phyloP scores from a whole-genome alignment of 2,888 invertebrate species.

The Ecliptopera silaceata region DNA sequence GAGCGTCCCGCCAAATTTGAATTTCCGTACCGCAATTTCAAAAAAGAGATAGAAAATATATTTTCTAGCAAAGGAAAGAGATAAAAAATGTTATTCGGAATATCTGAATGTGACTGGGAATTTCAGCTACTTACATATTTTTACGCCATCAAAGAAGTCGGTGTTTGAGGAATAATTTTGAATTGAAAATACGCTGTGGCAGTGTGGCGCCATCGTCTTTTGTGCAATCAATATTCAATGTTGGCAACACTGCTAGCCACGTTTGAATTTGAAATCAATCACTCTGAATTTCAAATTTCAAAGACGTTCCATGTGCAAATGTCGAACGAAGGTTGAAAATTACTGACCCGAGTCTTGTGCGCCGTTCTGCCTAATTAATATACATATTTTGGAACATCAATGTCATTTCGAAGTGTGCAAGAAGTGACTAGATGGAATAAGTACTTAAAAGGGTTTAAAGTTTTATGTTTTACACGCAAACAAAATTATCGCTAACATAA shows the following conservation, averaged over 20 bases:
- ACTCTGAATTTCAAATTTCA: slow-evolving; percentile 64
- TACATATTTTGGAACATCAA: no score
- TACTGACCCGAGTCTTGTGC: neutral
- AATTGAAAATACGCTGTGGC: slow-evolving; percentile 82
- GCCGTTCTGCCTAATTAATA: neutral
- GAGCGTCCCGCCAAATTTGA: slow-evolving; percentile 77
- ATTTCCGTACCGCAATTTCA: slow-evolving; percentile 74
- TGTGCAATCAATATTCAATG: slow-evolving; percentile 84
- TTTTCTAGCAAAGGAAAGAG: slow-evolving; percentile 40
- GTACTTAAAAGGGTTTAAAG: no score
- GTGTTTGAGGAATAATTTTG: slow-evolving; percentile 77
- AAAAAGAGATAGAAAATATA: slow-evolving; percentile 46
- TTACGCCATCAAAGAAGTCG: slow-evolving; percentile 78
- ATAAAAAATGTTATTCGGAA: slow-evolving; percentile 57
- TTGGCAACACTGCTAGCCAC: slow-evolving; percentile 66
- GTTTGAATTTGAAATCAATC: slow-evolving; percentile 73
- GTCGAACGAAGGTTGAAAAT: slow-evolving; percentile 19
- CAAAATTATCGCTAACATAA: no score
- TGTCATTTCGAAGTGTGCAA: no score
- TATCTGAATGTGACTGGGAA: slow-evolving; percentile 74
- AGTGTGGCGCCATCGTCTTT: slow-evolving; percentile 79
- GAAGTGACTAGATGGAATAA: no score
- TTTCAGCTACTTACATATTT: slow-evolving; percentile 82
- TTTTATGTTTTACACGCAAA: no score
- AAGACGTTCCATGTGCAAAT: slow-evolving; percentile 54